Evolutionary conservation across 2,113 vertebrate genomes (phyloP).

Genomic region (Nycticebus coucang): DNA sequence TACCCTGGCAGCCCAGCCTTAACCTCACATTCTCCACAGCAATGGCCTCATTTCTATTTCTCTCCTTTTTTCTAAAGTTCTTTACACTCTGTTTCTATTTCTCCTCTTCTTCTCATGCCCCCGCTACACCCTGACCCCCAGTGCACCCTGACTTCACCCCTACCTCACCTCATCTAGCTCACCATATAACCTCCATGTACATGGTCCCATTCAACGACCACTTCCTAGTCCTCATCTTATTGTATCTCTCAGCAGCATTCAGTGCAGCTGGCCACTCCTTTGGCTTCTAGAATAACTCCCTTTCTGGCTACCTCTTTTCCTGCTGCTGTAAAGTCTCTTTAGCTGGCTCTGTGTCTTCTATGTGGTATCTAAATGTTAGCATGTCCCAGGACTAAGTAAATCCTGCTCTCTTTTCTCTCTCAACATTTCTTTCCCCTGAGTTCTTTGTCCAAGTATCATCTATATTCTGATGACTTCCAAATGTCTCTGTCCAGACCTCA

Average conservation of each 20-base stretch:
- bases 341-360: not conserved
- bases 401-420: not conserved
- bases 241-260: not conserved
- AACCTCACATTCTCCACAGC: not conserved
- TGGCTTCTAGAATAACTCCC: not conserved
- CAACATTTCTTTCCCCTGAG: slow-evolving; percentile 10
- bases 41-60: not conserved
- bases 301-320: not conserved
- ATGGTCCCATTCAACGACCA: not conserved
- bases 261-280: not conserved
- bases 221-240: not conserved
- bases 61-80: not conserved
- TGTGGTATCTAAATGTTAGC: not conserved
- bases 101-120: not conserved
- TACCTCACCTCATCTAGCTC: not conserved
- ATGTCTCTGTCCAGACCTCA: not conserved
- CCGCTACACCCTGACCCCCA: not conserved
- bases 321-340: slow-evolving; percentile 18
- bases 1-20: not conserved
- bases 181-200: not conserved
- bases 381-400: not conserved
- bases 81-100: not conserved
- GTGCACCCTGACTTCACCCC: not conserved
- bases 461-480: not conserved
- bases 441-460: not conserved